Conservation (phyloP, 2,888 invertebrate genomes). For the Heliconius sara region DNA sequence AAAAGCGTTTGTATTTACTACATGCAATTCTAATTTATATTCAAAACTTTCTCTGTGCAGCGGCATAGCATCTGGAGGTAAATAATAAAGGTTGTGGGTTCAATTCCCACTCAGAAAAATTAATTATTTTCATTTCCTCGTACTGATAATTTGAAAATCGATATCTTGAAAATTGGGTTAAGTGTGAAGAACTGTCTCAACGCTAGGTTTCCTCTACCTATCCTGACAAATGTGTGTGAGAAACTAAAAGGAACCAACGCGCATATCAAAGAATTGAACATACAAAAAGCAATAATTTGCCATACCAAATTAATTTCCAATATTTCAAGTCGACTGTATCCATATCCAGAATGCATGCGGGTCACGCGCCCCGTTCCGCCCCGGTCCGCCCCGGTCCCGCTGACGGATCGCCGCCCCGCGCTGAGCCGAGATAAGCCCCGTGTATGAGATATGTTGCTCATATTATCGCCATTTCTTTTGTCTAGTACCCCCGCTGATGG, state of each 20-base stretch:
- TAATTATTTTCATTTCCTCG: no score
- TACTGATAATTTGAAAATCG: no score
- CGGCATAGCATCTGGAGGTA: no score
- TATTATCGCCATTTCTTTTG: slow-evolving; percentile 29
- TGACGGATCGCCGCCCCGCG: slow-evolving; percentile 45
- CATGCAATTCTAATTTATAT: no score
- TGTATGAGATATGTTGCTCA: slow-evolving; percentile 36
- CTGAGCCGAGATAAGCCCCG: slow-evolving; percentile 34
- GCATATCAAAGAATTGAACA: background rate
- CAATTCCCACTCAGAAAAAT: no score
- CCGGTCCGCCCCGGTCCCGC: background rate
- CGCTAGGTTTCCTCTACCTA: no score
- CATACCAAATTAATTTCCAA: slow-evolving; percentile 1
- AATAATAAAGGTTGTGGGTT: no score
- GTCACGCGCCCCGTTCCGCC: slow-evolving; percentile 1
- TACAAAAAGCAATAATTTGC: background rate
- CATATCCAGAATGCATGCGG: background rate
- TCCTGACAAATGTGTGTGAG: no score
- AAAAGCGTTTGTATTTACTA: no score
- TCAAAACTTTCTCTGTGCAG: no score
- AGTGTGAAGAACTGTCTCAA: no score
- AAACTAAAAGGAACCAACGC: background rate
- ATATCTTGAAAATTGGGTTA: no score
- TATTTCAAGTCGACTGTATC: background rate
- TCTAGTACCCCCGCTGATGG: slow-evolving; percentile 18